Evolutionary conservation across 2,113 vertebrate genomes (phyloP).

Genomic region (Halichoerus grypus): DNA sequence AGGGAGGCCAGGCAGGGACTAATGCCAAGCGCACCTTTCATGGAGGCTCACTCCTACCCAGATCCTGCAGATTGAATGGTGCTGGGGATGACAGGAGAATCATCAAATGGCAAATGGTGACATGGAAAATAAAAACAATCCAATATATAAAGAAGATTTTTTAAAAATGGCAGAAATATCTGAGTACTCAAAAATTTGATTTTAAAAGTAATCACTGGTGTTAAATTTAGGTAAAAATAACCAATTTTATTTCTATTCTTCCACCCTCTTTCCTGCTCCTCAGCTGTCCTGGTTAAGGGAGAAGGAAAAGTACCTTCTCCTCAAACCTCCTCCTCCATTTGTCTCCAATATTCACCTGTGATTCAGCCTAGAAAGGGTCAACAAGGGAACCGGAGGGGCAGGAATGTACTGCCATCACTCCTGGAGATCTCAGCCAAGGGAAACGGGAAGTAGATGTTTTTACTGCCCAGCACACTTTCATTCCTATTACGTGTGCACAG

Average conservation of each 20-base stretch:
- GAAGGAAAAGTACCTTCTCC: neutral
- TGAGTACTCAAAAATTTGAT: neutral
- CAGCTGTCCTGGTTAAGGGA: neutral
- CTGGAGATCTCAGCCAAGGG: neutral
- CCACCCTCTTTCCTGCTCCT: neutral
- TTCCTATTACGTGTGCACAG: constrained; percentile 10
- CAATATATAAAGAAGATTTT: neutral
- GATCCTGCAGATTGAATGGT: neutral
- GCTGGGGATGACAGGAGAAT: neutral
- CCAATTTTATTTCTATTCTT: neutral
- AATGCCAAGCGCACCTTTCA: accelerated
- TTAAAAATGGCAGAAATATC: neutral
- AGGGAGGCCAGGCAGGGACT: neutral
- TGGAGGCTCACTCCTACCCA: constrained; percentile 30
- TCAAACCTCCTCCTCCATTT: neutral
- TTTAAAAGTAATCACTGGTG: neutral
- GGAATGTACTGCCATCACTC: constrained; percentile 23
- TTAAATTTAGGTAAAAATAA: neutral
- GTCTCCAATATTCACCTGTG: constrained; percentile 26
- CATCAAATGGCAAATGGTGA: neutral
- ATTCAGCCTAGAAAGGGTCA: constrained; percentile 40
- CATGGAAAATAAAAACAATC: neutral
- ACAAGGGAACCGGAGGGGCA: neutral
- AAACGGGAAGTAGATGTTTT: constrained; percentile 71
- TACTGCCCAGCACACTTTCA: neutral